Evolutionary conservation across 2,888 invertebrate genomes (phyloP).

Genomic region (Cryptus armator): DNA sequence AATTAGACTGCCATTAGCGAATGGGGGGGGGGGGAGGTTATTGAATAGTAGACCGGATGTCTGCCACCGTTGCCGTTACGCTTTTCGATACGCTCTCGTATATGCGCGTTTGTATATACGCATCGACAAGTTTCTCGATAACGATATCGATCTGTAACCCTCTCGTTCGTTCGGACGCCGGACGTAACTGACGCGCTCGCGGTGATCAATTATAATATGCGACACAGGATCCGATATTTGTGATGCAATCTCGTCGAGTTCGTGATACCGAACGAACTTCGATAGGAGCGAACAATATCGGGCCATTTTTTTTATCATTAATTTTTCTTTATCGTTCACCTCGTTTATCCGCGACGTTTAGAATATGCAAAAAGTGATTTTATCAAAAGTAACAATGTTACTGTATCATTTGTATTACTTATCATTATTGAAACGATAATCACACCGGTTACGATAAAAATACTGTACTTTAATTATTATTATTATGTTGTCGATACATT

Average conservation of each 20-base stretch:
- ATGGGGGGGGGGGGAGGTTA: constrained; percentile 13
- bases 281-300: neutral
- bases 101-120: neutral
- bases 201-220: constrained; percentile 57
- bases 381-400: too few relatives aligned
- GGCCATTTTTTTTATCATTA: constrained; percentile 8
- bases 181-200: constrained; percentile 17
- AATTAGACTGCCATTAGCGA: constrained; percentile 56
- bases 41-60: constrained; percentile 23
- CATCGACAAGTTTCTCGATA: constrained; percentile 61
- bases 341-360: neutral
- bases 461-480: neutral
- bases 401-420: too few relatives aligned
- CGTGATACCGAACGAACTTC: constrained; percentile 4
- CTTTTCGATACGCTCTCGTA: neutral
- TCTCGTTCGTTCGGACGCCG: constrained; percentile 11
- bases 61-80: constrained; percentile 8
- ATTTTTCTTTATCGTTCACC: constrained; percentile 26
- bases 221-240: constrained; percentile 50
- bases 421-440: neutral
- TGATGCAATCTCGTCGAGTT: constrained; percentile 48
- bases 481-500: too few relatives aligned
- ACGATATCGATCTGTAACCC: constrained; percentile 49
- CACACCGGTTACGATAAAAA: neutral
- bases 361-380: neutral